Conservation (phyloP, 1,140 invertebrate genomes). For the Drosophila serrata region DNA sequence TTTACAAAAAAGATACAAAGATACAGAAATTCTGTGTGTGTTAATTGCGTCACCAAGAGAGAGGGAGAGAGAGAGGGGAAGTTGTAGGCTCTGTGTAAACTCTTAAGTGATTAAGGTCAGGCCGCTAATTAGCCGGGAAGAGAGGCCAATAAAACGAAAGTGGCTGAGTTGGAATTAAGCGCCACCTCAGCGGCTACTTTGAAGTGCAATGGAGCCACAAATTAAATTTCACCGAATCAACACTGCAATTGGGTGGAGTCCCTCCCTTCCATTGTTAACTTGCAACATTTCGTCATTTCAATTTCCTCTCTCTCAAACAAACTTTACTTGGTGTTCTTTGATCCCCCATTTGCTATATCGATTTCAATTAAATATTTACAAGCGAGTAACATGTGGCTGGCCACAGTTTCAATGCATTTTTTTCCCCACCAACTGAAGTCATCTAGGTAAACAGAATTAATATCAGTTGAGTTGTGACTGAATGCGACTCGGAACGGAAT, state of each 20-base stretch:
- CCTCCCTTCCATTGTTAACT: neutral
- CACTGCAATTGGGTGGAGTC: neutral
- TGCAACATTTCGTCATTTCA: slow-evolving; percentile 17
- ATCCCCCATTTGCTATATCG: slow-evolving; percentile 5
- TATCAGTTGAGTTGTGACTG: slow-evolving; percentile 44
- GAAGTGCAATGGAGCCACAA: slow-evolving; percentile 34
- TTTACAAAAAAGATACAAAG: slow-evolving; percentile 35
- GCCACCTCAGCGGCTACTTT: slow-evolving; percentile 52
- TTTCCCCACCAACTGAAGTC: slow-evolving; percentile 48
- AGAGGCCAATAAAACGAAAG: slow-evolving; percentile 65
- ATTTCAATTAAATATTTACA: slow-evolving; percentile 77
- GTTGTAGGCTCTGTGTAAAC: slow-evolving; percentile 57
- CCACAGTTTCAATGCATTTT: slow-evolving; percentile 64
- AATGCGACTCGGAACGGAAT: slow-evolving; percentile 20
- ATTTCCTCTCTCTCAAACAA: neutral
- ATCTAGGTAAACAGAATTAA: slow-evolving; percentile 67
- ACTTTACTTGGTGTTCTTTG: slow-evolving; percentile 1
- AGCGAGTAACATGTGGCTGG: slow-evolving; percentile 60
- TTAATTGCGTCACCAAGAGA: slow-evolving; percentile 40
- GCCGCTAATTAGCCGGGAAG: slow-evolving; percentile 60
- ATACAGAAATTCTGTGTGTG: slow-evolving; percentile 35
- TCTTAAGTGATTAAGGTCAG: slow-evolving; percentile 81
- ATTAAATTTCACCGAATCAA: slow-evolving; percentile 35
- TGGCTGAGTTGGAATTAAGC: slow-evolving; percentile 47
- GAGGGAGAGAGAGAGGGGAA: neutral